Base-by-base conservation (phyloP, 1,140 invertebrate species). In the Gryllus bimaculatus region DNA sequence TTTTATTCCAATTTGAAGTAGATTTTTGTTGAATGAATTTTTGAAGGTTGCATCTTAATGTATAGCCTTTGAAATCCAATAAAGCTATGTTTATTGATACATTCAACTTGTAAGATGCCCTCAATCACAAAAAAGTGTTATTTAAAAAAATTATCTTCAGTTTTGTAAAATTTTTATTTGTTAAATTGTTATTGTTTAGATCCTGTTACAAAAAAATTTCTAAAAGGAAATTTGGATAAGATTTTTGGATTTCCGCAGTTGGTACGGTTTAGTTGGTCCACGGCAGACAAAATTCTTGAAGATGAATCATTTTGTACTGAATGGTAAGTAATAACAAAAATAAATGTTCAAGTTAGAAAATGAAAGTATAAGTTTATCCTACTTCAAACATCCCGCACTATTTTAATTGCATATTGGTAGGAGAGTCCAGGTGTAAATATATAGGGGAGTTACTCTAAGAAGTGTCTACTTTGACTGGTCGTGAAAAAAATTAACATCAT, bases 191-290 rank as follows among this genome's bases (percentile, higher is more conserved):
- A 80, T 78, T 77, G 88, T 88, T 81, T 85, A 94, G 98, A 99
- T 92, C 96, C 98, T 8, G 88, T 91, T 0, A 99, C 98, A 5
- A 99, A 99, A 85, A 93, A 92, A 79, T 99, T 98, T 88, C 88
- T 99, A 73, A 84, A 87, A 0, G 88, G 94, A 5, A 91, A 93
- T 83, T 89, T 98, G 75, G 95, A 99, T 87, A 89, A 90, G 48
- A 90, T 99, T 0, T 99, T 99, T 90, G 98, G 98, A 7, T 99
- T 95, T 86, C 95, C 97, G 0, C 90, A 93, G 48, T 87, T 99
- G n/a, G 97, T 99, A 0, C 87, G 98, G 78, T 98, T 99, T 84
- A 98, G 96, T 86, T 99, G 98, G 98, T 96, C 96, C 7, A 99
- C 98, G 0, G 94, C 96, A 0, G 91, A 92, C 77, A 91, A 91